Conservation (phyloP, 2,113 vertebrate genomes). For the Haemorhous mexicanus region DNA sequence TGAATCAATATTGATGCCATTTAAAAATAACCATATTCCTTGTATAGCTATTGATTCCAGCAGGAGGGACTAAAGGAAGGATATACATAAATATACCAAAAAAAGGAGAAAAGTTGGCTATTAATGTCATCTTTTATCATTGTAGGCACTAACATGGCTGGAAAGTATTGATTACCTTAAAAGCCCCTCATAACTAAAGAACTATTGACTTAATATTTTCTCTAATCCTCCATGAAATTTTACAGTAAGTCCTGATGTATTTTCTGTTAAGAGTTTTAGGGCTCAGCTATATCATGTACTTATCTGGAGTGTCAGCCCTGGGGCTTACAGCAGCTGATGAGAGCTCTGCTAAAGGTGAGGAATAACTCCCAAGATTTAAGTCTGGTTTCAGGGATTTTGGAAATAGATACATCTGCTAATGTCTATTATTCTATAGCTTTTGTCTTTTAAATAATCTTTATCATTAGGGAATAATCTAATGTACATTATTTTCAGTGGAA, state of each 20-base stretch:
- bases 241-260: slow-evolving; percentile 48
- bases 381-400: not conserved
- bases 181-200: slow-evolving; percentile 46
- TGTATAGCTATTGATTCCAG: not conserved
- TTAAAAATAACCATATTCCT: not conserved
- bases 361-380: not conserved
- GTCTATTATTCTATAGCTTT: not conserved
- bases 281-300: slow-evolving; percentile 17
- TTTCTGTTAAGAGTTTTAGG: slow-evolving; percentile 45
- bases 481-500: not conserved
- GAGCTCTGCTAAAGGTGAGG: not conserved
- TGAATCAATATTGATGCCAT: not conserved
- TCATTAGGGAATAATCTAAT: not conserved
- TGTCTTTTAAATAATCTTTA: not conserved
- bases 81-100: not conserved
- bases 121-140: not conserved
- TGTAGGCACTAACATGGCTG: slow-evolving; percentile 7
- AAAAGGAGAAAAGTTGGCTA: not conserved
- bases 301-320: not conserved
- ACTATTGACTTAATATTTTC: slow-evolving; percentile 53
- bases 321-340: not conserved
- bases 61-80: not conserved
- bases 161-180: slow-evolving; percentile 61
- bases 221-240: slow-evolving; percentile 45
- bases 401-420: not conserved